Evolutionary conservation across 1,140 invertebrate genomes (phyloP), one percentile per base, ranked within the genome.

Genomic region (Protaetia brevitarsis): DNA sequence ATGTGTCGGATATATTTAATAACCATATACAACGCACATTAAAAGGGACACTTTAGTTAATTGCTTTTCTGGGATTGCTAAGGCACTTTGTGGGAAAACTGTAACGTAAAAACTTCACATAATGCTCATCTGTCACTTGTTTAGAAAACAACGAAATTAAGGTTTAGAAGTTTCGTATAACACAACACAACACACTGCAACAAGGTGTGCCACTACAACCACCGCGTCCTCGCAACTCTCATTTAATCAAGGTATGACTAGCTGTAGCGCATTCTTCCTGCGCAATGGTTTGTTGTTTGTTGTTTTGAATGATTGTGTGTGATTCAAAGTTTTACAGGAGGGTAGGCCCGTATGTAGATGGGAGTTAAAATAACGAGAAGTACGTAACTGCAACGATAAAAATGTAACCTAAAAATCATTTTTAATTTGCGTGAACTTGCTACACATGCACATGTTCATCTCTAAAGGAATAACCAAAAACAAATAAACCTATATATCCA

Each of bases 181-280:
- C 56, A 30, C 28, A 58, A 29, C 56, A 30, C 28, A 58, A 58
- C 56, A 58, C 56, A 58, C 56, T 28, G 11, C 23, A 27, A 3
- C 56, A 58, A 58, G 56, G 56, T 58, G 56, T 58, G 56, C 23
- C 56, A 28, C 26, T 58, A 27, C 26, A 58, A 28, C 56, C 23
- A 58, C 56, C 56, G 56, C 56, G 56, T 58, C 56, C 56, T 58
- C 56, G 56, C 56, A 58, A 58, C 56, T 58, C 28, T 27, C 56
- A 58, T 58, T 58, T 58, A 58, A 58, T 58, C 56, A 58, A 58
- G 56, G 56, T 58, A 58, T 16, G 56, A 58, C 23, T 58, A n/a
- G 13, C 41, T 8, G 28, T 58, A 30, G 56, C 56, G 56, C 56
- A 58, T 58, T 28, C 56, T 13, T 28, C 16, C 56, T 58, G 56